phyloP scores from a whole-genome alignment of 2,797 vertebrate genomes.

The Amazona finschi region DNA sequence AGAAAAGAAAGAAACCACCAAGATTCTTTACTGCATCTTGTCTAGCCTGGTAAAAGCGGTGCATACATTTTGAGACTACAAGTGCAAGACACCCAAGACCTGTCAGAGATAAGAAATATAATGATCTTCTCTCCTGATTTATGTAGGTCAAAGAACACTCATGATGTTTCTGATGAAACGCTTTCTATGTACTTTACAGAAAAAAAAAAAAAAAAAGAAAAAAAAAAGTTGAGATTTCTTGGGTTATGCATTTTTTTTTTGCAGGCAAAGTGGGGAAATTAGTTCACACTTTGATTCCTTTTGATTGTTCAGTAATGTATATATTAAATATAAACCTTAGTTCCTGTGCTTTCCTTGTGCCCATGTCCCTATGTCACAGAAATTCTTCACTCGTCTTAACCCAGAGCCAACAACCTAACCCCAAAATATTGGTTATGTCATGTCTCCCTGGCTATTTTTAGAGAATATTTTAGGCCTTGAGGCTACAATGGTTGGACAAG shows the following conservation, averaged over 20 bases:
- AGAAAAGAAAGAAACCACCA: neutral
- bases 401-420: neutral
- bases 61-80: rapidly evolving
- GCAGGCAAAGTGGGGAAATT: neutral
- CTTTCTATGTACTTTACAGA: neutral
- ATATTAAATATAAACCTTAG: neutral
- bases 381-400: neutral
- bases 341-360: neutral
- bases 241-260: neutral
- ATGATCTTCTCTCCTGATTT: neutral
- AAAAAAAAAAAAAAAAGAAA: neutral
- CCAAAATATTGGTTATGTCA: neutral
- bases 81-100: neutral
- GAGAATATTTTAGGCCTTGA: neutral
- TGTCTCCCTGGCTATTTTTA: neutral
- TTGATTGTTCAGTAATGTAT: neutral
- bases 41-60: neutral
- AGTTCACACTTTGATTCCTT: neutral
- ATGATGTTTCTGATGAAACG: neutral
- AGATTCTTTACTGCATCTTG: neutral
- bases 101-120: neutral
- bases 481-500: neutral
- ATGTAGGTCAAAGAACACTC: neutral
- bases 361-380: neutral
- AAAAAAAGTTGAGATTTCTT: neutral